Evolutionary conservation across 2,888 invertebrate species (phyloP).

Genomic region (Gortyna flavago): DNA sequence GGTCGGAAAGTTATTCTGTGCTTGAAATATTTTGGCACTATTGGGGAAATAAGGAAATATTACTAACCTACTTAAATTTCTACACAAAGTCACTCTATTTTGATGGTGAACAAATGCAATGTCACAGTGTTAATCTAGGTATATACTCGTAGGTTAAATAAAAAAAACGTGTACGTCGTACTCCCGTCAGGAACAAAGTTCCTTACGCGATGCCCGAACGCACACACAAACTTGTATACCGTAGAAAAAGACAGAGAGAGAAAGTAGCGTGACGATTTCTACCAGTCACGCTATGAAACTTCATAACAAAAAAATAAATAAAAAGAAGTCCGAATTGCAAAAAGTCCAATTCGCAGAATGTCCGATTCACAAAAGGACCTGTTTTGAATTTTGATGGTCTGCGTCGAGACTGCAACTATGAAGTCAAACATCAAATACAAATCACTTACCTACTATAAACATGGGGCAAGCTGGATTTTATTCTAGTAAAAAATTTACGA

Average conservation of each 20-base stretch:
- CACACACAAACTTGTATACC: no score
- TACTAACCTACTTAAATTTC: background rate
- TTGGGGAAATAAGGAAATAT: no score
- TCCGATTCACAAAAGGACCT: background rate
- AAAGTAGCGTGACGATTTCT: background rate
- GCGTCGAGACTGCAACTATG: no score
- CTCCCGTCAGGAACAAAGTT: no score
- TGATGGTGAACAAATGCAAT: background rate
- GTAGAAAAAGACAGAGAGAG: background rate
- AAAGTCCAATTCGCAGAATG: background rate
- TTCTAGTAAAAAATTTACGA: background rate
- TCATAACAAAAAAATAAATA: background rate
- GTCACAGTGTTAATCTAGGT: no score
- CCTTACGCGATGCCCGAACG: no score
- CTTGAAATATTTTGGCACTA: background rate
- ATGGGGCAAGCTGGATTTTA: background rate
- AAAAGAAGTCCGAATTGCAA: background rate
- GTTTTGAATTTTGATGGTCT: background rate
- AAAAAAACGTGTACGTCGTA: no score
- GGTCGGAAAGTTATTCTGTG: background rate
- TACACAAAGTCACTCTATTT: background rate
- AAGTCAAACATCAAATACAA: background rate
- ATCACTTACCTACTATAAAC: no score
- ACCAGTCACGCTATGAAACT: background rate
- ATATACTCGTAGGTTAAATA: no score